Evolutionary conservation across 2,113 vertebrate species (phyloP).

Genomic region (Urocolius indicus): DNA sequence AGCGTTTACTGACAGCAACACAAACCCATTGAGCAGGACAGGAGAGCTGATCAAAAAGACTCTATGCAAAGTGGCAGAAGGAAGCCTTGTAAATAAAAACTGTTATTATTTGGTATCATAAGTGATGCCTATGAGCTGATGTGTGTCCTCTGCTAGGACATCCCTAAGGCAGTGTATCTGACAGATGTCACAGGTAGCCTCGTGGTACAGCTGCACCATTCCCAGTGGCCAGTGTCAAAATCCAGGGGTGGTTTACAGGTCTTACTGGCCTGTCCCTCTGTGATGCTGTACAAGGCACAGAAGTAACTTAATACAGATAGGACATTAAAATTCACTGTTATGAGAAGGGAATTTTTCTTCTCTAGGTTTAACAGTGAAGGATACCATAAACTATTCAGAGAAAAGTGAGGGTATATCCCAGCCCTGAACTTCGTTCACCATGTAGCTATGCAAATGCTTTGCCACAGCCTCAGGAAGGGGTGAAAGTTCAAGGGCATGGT

Average conservation of each 20-base stretch:
- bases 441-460: neutral
- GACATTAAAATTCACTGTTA: neutral
- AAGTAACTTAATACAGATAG: neutral
- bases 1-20: neutral
- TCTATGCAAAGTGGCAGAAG: neutral
- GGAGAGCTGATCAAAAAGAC: neutral
- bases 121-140: neutral
- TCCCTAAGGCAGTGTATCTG: neutral
- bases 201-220: accelerated
- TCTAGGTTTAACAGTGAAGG: neutral
- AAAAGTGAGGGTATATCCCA: neutral
- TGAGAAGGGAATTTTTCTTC: neutral
- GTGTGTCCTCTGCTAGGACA: neutral
- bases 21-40: neutral
- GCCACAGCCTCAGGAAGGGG: neutral
- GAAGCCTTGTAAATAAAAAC: neutral
- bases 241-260: neutral
- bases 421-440: neutral
- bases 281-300: neutral
- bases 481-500: neutral
- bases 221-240: neutral
- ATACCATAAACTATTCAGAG: neutral
- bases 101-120: neutral
- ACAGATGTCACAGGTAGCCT: neutral
- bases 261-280: accelerated